Base-by-base conservation (phyloP, 2,113 vertebrate genomes). In the Ophthalmolycus amberensis region DNA sequence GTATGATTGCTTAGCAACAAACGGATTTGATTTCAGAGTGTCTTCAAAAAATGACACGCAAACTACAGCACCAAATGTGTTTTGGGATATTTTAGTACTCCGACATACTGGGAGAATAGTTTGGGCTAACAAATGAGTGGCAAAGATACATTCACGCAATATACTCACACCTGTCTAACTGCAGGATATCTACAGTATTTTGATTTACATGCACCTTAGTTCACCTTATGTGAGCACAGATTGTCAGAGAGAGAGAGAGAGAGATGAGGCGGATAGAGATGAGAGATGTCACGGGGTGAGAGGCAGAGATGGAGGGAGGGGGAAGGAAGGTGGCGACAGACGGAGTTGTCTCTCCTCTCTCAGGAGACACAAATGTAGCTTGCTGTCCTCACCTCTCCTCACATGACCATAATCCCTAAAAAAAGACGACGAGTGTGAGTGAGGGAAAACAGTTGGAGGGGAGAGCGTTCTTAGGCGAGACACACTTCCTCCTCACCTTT, bases 361-460 rank as follows among this genome's bases (percentile, higher is more conserved):
- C 83, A 80, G 58, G 79, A 75, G 66, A 85, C 72, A 83, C 81
- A 83, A 69, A 91, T 48, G 69, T 48, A 50, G 29, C 74, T 70
- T n/a, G 11, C 58, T 10, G n/a, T 85, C 54, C 64, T 90, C 85
- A 80, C 71, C 68, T 90, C 63, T 63, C 48, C 67, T 89, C 85
- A 77, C 80, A 72, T 83, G 84, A 90, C 81, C 59, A 59, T 63
- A 37, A 63, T 60, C 54, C 72, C 71, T 56, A 68, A 86, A 80
- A 64, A 82, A 87, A 86, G 63, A 79, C 74, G 78, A 50, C 0
- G 0, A 20, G 46, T 64, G 50, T 15, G 38, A 38, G 29, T 5
- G 40, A 63, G 38, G 22, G 6, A 10, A 38, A 60, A 32, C 56
- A 9, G 52, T 46, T 15, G 25, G 59, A 50, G 27, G 9, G 52